Percentiles rank a stretch among this genome's conserved stretches.
These are phyloP conservation scores for Pipra filicauda DNA, from an alignment of 2,113 vertebrate genomes.

Conservation along the genomic window DNA sequence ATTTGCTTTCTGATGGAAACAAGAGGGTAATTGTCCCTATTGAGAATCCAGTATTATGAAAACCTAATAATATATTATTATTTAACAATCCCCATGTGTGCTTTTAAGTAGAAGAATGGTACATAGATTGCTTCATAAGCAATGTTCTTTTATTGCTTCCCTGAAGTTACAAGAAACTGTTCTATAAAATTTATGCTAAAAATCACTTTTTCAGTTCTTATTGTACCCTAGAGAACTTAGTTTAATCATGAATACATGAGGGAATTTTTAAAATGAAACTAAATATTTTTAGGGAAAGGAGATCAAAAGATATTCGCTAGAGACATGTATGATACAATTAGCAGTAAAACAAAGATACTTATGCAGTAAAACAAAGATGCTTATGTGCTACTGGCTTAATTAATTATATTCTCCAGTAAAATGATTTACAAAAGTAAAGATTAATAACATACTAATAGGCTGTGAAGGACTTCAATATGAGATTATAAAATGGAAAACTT, in stretches of 20 bases:
- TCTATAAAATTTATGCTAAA: slow-evolving; percentile 9
- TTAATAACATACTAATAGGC: neutral
- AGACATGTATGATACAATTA: neutral
- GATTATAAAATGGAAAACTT: neutral
- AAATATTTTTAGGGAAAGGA: neutral
- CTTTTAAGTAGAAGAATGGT: slow-evolving; percentile 32
- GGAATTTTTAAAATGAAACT: neutral
- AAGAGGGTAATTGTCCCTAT: slow-evolving; percentile 29
- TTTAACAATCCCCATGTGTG: slow-evolving; percentile 15
- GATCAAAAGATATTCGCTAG: neutral
- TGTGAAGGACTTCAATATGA: neutral
- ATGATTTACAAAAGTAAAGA: neutral
- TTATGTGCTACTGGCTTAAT: neutral
- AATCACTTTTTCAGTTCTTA: slow-evolving; percentile 33
- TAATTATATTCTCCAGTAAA: neutral
- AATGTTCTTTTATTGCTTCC: slow-evolving; percentile 44
- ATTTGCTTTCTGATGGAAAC: neutral
- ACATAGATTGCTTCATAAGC: slow-evolving; percentile 3
- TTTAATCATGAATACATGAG: neutral
- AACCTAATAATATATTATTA: neutral
- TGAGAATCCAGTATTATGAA: slow-evolving; percentile 25
- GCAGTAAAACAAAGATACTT: neutral
- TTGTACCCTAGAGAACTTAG: neutral
- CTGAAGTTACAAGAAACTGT: slow-evolving; percentile 14
- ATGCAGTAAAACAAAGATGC: neutral